Evolutionary conservation across 2,113 vertebrate species (phyloP).

Genomic region (Hepsetus odoe): DNA sequence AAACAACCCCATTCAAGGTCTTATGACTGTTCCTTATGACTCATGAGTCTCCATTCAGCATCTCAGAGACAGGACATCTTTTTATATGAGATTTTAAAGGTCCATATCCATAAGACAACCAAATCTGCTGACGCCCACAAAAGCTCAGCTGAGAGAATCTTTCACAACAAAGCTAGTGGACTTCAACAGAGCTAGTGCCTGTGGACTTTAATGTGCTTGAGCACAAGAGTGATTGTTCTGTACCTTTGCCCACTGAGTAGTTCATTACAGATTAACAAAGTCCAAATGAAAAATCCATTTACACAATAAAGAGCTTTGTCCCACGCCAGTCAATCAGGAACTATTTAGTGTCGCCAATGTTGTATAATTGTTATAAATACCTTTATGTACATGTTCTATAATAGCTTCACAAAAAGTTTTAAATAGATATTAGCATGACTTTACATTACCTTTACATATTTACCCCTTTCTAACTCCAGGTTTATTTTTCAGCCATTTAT

Average conservation of each 20-base stretch:
- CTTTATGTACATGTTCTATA: not conserved
- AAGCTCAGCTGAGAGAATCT: not conserved
- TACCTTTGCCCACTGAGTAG: not conserved
- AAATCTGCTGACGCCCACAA: not conserved
- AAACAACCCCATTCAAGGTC: not conserved
- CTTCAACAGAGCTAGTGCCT: too few relatives aligned
- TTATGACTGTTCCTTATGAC: slow-evolving; percentile 22
- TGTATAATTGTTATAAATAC: not conserved
- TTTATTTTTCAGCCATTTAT: not conserved
- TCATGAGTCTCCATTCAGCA: slow-evolving; percentile 13
- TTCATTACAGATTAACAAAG: not conserved
- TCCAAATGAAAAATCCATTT: slow-evolving; percentile 3
- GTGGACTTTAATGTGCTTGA: not conserved
- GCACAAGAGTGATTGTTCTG: not conserved
- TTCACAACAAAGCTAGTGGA: not conserved
- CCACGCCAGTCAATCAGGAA: not conserved
- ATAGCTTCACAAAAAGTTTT: not conserved
- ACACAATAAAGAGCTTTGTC: not conserved
- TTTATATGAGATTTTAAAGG: slow-evolving; percentile 8
- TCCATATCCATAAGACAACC: not conserved
- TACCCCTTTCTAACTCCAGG: not conserved
- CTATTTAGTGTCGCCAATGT: not conserved
- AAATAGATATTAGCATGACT: not conserved
- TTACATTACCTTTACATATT: not conserved
- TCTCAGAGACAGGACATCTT: not conserved